Evolutionary conservation across 2,113 vertebrate genomes (phyloP).

Genomic region (Tricholaema leucomelas): DNA sequence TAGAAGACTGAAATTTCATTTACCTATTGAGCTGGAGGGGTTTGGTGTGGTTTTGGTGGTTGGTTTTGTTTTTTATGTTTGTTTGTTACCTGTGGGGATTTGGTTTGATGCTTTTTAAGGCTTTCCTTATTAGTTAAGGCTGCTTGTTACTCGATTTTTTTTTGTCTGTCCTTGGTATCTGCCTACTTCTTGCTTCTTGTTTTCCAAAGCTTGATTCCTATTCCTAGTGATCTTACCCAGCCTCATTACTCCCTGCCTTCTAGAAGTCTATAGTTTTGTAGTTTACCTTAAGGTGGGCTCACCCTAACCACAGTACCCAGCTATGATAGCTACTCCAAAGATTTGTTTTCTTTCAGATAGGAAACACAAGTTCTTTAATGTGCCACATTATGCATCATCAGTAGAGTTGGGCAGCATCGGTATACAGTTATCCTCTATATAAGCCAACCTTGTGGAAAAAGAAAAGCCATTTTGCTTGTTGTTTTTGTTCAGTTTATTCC

Average conservation of each 20-base stretch:
- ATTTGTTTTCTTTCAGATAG: neutral
- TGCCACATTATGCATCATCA: neutral
- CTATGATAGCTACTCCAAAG: neutral
- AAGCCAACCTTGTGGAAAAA: neutral
- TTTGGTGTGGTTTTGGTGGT: neutral
- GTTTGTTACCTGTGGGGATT: no score
- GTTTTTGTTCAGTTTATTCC: no score
- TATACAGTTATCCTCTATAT: neutral
- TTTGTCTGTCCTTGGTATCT: neutral
- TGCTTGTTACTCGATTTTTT: neutral
- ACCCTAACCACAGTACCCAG: neutral
- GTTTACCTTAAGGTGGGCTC: neutral
- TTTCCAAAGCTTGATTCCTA: neutral
- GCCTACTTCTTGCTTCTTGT: neutral
- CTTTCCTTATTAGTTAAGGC: neutral
- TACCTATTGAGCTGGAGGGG: neutral
- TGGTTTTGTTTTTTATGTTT: neutral
- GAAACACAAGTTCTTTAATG: neutral
- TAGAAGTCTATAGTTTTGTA: neutral
- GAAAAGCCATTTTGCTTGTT: neutral
- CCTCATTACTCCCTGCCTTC: neutral
- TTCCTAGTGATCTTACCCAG: neutral
- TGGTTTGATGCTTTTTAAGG: neutral
- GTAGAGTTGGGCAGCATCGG: neutral
- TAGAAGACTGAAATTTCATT: neutral